Percentiles rank a stretch among this genome's conserved stretches.
phyloP scores from a whole-genome alignment of 2,797 vertebrate species.

The Psittacula echo region DNA sequence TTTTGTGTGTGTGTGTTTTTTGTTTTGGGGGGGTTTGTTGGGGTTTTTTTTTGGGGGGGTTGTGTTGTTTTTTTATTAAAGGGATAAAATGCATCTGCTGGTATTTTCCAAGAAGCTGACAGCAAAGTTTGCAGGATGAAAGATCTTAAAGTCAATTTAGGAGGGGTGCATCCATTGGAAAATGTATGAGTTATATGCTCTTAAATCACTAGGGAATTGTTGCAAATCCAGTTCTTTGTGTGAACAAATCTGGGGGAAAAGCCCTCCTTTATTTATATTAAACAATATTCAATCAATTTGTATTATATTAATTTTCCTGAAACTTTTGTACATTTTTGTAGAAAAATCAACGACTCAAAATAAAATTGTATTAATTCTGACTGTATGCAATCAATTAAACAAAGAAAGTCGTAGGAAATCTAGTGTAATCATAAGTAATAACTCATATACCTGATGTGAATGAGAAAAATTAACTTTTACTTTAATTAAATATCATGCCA shows the following conservation, averaged over 20 bases:
- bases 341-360: constrained; percentile 11
- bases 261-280: not conserved
- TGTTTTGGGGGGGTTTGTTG: not conserved
- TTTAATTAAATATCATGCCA: constrained; percentile 80
- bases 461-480: constrained; percentile 77
- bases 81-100: not conserved
- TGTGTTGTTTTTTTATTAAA: not conserved
- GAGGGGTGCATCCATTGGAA: not conserved
- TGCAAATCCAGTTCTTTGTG: not conserved
- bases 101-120: not conserved
- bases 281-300: not conserved
- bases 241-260: not conserved
- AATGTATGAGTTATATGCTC: not conserved
- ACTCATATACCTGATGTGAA: constrained; percentile 56
- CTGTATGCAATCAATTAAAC: constrained; percentile 58
- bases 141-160: not conserved
- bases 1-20: not conserved
- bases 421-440: constrained; percentile 67
- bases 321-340: not conserved
- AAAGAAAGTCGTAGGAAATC: constrained; percentile 59
- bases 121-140: not conserved
- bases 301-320: not conserved
- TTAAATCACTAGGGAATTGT: not conserved
- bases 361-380: constrained; percentile 38
- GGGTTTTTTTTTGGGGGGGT: too few species aligned